phyloP scores from a whole-genome alignment of 30 jellyfish, hydroid and myxozoan species.

The Rhopilema esculentum region DNA sequence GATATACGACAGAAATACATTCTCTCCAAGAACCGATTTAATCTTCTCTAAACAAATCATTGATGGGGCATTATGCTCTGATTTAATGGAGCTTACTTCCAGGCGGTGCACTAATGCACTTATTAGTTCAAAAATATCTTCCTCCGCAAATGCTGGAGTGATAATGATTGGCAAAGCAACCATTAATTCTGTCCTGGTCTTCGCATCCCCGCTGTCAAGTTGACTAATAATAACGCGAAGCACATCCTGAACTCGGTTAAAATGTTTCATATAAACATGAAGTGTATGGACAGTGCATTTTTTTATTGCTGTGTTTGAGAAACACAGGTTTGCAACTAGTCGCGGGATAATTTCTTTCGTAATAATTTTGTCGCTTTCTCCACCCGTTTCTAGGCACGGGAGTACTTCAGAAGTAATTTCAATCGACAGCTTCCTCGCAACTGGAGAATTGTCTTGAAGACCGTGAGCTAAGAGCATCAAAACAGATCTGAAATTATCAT shows the following conservation, averaged over 20 bases:
- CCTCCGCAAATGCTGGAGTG: slow-evolving; percentile 83
- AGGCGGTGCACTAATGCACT: slow-evolving; percentile 71
- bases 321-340: slow-evolving; percentile 70
- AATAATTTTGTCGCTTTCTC: slow-evolving; percentile 48
- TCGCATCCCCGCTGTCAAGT: slow-evolving; percentile 68
- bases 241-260: slow-evolving; percentile 59
- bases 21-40: slow-evolving; percentile 77
- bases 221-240: slow-evolving; percentile 64
- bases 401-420: slow-evolving; percentile 69
- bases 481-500: slow-evolving; percentile 35
- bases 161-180: slow-evolving; percentile 88
- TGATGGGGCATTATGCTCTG: slow-evolving; percentile 83
- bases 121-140: slow-evolving; percentile 61
- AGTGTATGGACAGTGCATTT: slow-evolving; percentile 81
- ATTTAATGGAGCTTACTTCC: slow-evolving; percentile 61
- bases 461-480: slow-evolving; percentile 58
- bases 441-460: slow-evolving; percentile 50
- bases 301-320: slow-evolving; percentile 71
- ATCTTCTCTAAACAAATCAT: slow-evolving; percentile 80
- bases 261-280: slow-evolving; percentile 82
- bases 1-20: slow-evolving; percentile 50
- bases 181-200: slow-evolving; percentile 80
- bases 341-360: slow-evolving; percentile 71
- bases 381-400: slow-evolving; percentile 47
- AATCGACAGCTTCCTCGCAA: slow-evolving; percentile 66